Conservation (phyloP, 2,113 vertebrate species). For the Romanogobio albipinnatus region DNA sequence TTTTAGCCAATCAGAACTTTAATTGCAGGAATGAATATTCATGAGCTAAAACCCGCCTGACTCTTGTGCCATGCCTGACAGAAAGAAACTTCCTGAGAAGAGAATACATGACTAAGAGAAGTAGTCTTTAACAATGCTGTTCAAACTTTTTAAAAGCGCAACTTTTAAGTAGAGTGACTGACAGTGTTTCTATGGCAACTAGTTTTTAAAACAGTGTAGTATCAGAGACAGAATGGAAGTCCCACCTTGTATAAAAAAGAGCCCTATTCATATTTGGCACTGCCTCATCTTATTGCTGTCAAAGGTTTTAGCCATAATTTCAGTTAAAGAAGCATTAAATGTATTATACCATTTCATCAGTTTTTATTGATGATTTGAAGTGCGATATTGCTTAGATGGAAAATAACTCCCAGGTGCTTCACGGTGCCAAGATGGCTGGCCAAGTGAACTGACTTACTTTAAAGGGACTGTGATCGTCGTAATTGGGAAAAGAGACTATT, state of each 20-base stretch:
- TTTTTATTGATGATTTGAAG: neutral
- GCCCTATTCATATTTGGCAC: neutral
- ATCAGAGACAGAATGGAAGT: constrained; percentile 16
- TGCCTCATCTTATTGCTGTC: neutral
- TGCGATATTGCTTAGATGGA: neutral
- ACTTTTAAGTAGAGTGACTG: constrained; percentile 10
- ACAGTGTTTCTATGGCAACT: constrained; percentile 21
- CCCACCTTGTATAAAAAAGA: neutral
- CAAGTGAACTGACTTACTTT: neutral
- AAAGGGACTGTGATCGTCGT: neutral
- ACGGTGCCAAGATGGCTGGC: neutral
- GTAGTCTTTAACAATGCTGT: neutral
- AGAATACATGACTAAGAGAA: neutral
- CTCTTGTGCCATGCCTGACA: neutral
- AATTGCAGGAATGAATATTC: neutral
- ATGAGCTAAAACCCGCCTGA: neutral
- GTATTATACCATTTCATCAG: neutral
- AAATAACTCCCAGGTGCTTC: neutral
- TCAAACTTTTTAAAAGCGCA: neutral
- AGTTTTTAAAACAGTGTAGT: neutral
- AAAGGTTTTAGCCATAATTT: constrained; percentile 1
- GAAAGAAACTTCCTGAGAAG: neutral
- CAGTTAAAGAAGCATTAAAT: neutral
- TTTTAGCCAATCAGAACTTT: neutral
- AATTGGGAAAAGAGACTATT: neutral